Evolutionary conservation across 2,888 invertebrate species (phyloP), one percentile per base, ranked within the genome.

Genomic region (Melitaea athalia): DNA sequence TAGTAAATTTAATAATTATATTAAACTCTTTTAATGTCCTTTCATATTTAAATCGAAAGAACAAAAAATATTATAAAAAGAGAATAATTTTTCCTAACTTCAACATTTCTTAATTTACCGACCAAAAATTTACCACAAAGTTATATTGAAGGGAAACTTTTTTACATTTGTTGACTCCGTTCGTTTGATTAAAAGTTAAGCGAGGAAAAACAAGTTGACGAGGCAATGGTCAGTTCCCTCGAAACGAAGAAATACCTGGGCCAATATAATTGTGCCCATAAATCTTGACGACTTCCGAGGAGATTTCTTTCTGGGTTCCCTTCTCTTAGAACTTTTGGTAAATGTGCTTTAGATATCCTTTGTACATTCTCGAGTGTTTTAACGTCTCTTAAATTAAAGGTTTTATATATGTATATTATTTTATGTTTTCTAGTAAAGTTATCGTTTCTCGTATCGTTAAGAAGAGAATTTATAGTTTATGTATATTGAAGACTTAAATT

Each of bases 251-350:
- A 89, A 88, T 90, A 89, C 88, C 89, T 89, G 86, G 83, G 87
- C 86, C 86, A 83, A 84, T 83, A 81, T 88, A 88, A 89, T 87
- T 84, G 83, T 81, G 79, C 76, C 82, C 82, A 90, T 91, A 90
- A 91, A 91, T 91, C 90, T 87, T 75, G 75, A 76, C 78, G 81
- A 85, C 81, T 89, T 88, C 85, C 85, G 85, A 85, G 86, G 85
- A 88, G 86, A 87, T 87, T 86, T 86, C 85, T 85, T 80, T 84
- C 75, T 82, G 82, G 79, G 69, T 82, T 80, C 81, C 81, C 79
- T 79, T 55, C 80, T 81, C 83, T 64, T 43, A n/a, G 38, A 67
- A 67, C 57, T 57, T 53, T 38, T 15, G 57, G 42, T 57, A 15
- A 42, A 57, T 17, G 15, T 42, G 15, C 38, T 57, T 15, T 57